Base-by-base conservation (phyloP, 2,888 invertebrate species). In the Emmelina monodactyla region DNA sequence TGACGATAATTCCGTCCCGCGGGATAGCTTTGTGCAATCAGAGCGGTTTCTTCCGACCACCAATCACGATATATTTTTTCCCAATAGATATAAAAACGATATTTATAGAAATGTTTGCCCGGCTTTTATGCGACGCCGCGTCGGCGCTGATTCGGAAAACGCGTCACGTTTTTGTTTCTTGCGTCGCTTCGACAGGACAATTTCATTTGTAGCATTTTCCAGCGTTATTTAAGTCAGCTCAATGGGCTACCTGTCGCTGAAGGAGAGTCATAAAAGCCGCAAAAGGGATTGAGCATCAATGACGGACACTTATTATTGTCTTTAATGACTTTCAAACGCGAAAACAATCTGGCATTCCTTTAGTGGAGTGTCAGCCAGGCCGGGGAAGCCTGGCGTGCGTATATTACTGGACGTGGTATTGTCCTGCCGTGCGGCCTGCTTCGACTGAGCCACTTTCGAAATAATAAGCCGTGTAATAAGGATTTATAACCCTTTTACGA, bases 21-120 rank as follows among this genome's bases (percentile, higher is more conserved):
- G 71, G 65, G 76, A 64, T 61, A 57, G 65, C 75, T 78, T 78
- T 78, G 75, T 78, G 67, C 73, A 78, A 78, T 76, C 78, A 76
- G 67, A 55, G 66, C 56, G 72, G 66, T 71, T 76, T 75, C 75
- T 73, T 72, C 63, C 54, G 52, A 58, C 60, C 52, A 51, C 47
- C 25, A 54, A 50, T 42, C 39, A 41, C 47, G 48, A 49, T 51
- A n/a, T n/a, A 60, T 59, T 62, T 61, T 54, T 57, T 51, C 55
- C 41, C 42, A 49, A 55, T 57, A 61, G 55, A 56, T 53, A 52
- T 50, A 34, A 40, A 37, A 33, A 46, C 43, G 44, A 45, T 11
- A 33, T 28, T 30, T 30, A 45, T 42, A 40, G 37, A 38, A 34
- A 43, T 41, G 43, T 39, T 38, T 35, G 28, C 34, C 40, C 41